Conservation (phyloP, 2,113 vertebrate species). For the Ellobius talpinus region DNA sequence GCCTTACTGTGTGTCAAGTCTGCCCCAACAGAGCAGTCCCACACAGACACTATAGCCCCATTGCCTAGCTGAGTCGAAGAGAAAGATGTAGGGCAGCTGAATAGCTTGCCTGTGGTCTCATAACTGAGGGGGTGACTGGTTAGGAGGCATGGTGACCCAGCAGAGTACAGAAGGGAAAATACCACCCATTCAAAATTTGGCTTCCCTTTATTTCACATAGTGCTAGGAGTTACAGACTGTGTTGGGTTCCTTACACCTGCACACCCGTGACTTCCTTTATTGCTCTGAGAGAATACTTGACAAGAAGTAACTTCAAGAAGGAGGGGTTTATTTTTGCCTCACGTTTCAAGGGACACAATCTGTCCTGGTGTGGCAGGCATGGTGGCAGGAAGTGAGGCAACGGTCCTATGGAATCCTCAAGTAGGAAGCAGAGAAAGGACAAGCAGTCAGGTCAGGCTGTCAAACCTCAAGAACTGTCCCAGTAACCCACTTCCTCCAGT, state of each 20-base stretch:
- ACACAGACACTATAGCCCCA: accelerated
- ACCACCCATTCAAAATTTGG: background rate
- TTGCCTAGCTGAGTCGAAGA: background rate
- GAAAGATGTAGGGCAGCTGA: background rate
- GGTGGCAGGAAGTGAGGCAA: background rate
- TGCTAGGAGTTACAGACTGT: background rate
- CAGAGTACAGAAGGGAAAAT: background rate
- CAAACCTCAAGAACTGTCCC: background rate
- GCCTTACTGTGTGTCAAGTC: background rate
- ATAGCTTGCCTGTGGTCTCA: background rate
- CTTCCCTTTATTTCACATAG: background rate
- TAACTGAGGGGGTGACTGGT: no score
- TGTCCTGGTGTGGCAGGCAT: background rate
- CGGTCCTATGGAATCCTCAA: background rate
- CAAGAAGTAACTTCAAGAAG: background rate
- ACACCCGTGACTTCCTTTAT: background rate
- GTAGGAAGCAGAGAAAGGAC: background rate
- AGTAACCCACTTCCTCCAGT: background rate
- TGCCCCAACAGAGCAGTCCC: background rate
- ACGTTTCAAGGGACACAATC: background rate
- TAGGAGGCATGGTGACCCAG: background rate
- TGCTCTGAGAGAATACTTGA: background rate
- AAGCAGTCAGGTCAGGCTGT: background rate
- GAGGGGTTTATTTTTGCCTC: background rate
- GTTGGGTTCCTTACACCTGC: background rate